A percentile compares a stretch with the other conserved stretches of the same genome.
phyloP scores from a whole-genome alignment of 2,113 vertebrate genomes.

The Ibidorhyncha struthersii region DNA sequence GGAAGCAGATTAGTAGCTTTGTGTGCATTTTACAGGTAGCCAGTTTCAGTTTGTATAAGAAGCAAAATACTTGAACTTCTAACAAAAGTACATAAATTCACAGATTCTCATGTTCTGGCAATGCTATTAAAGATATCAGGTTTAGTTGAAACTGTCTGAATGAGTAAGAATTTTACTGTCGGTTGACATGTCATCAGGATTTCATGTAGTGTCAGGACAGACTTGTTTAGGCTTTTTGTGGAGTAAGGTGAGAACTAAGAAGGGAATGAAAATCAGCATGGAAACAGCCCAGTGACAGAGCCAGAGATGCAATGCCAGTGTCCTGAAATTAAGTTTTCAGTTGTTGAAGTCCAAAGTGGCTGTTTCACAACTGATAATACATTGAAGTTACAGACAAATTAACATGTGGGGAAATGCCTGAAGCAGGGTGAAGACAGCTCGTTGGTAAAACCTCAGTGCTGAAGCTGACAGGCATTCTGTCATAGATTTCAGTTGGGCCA shows the following conservation, averaged over 20 bases:
- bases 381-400: background rate
- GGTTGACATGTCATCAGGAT: background rate
- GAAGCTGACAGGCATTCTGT: background rate
- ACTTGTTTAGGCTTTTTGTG: background rate
- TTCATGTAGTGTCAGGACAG: background rate
- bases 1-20: background rate
- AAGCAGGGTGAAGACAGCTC: background rate
- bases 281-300: background rate
- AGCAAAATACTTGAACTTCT: background rate
- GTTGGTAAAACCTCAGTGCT: background rate
- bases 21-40: background rate
- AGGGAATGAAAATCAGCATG: background rate
- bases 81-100: background rate
- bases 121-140: background rate
- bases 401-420: background rate
- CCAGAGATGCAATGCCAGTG: rapidly evolving
- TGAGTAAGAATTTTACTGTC: background rate
- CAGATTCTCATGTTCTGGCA: background rate
- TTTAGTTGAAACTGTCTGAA: background rate
- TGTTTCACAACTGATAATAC: background rate
- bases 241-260: background rate
- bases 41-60: background rate
- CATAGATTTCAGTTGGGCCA: background rate
- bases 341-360: background rate
- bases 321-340: background rate